Evolutionary conservation across 2,113 vertebrate species (phyloP), one percentile per base, ranked within the genome.

Genomic region (Tapirus terrestris): DNA sequence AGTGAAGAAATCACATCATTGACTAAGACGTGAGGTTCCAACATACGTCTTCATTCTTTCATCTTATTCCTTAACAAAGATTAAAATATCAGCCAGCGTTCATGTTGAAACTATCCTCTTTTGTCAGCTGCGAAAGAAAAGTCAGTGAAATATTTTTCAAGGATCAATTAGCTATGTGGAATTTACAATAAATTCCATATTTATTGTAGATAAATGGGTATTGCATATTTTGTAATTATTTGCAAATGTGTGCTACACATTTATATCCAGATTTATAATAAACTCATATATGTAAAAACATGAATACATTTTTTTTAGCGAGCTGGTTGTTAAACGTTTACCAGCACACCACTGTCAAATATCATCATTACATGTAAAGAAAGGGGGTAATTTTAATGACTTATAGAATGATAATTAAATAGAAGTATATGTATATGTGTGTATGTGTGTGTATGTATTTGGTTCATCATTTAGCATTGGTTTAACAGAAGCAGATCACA

Each of bases 401-500:
- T 29, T 60, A 2, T 16, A 56, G n/a, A 33, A 39, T 53, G 56
- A 51, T n/a, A 61, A 67, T 67, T 67, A 65, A 39, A 61, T 33
- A 67, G 51, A 36, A 8, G 13, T 36, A 0, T 45, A 56, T 27
- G 45, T 1, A 0, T 25, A 10, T 10, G 8, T 51, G 5, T 29
- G 6, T 36, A 21, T 21, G 25, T 21, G 9, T 5, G 2, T 12
- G 1, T 2, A 1, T 33, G 7, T 20, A 2, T 51, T 27, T n/a
- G 33, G 58, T 58, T 10, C 10, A 27, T 58, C 10, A 5, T 8
- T 91, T 72, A 36, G 58, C 33, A 80, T 83, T 10, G 29, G 11
- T 36, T 60, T n/a, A 27, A 17, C 7, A 36, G 72, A 70, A 12
- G 23, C 9, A 45, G 60, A 45, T 60, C 63, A 45, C 4, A 43